These are phyloP conservation scores for Pedionomus torquatus DNA, from an alignment of 2,113 vertebrate species.

Conservation along the genomic window DNA sequence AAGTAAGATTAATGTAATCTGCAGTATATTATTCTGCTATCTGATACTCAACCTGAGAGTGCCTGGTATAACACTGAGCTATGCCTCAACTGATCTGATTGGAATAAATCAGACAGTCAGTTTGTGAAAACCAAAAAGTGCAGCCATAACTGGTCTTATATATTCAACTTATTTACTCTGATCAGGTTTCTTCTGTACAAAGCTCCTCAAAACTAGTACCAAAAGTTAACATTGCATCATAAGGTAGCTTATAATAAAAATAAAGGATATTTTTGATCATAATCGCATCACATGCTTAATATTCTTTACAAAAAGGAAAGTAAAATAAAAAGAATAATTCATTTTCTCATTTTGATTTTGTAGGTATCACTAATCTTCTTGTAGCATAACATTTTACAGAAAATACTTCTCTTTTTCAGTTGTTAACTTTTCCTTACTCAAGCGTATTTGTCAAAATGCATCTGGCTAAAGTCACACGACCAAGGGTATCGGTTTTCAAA, in stretches of 20 bases:
- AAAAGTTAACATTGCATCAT: background rate
- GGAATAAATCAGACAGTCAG: background rate
- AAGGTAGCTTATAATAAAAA: background rate
- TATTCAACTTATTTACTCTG: background rate
- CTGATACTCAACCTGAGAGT: conserved; percentile 1
- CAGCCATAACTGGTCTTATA: background rate
- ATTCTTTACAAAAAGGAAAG: background rate
- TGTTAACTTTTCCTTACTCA: background rate
- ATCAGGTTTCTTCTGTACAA: background rate
- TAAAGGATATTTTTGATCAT: background rate
- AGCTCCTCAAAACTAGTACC: background rate
- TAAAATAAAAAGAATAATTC: background rate
- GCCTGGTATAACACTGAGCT: background rate
- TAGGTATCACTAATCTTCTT: background rate
- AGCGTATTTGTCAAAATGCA: background rate
- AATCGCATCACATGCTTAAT: background rate
- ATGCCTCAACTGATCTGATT: background rate
- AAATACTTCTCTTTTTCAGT: background rate
- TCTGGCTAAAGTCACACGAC: background rate
- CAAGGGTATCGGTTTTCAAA: background rate
- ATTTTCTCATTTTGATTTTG: background rate
- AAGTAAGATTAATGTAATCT: conserved; percentile 31
- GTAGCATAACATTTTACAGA: background rate
- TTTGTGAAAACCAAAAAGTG: background rate
- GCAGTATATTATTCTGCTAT: conserved; percentile 16